Base-by-base conservation (phyloP, 2,888 invertebrate species). In the Lathronympha strigana region DNA sequence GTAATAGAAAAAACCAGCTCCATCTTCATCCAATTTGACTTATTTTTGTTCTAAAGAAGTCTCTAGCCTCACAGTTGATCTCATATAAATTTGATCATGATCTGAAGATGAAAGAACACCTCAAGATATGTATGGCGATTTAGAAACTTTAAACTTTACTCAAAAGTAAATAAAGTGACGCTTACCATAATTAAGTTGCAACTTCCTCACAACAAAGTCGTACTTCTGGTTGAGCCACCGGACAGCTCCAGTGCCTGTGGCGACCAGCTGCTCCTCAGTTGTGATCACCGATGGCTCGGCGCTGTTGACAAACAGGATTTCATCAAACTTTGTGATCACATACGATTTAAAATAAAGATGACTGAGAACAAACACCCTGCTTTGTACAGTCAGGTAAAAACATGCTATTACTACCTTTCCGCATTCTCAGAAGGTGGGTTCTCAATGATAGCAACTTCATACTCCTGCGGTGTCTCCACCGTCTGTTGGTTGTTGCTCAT, bases 211-310 rank as follows among this genome's bases (percentile, higher is more conserved):
- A 1, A 92, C 90, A 53, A 86, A 88, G 68, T 92, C 92, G 31
- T 90, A 91, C 62, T 92, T 92, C 74, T 90, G 89, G 69, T 91
- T 92, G 33, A 92, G 81, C 92, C 92, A 92, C 36, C 92, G 87
- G 1, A 92, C 85, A 0, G 90, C 90, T 0, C 82, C 84, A 0
- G 86, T 72, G 0, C 91, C 91, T 0, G 85, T 75, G 0, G 84
- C 83, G 0, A 86, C 82, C n/a, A 92, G 69, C 68, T 91, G 90
- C 0, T 89, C 86, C 49, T 90, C 91, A 0, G 84, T 84, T 1
- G 79, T 79, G 33, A 83, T 80, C 25, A 83, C 72, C 47, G 77
- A 75, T 0, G 76, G 67, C 15, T 82, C 23, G 0, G 49, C 2
- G 23, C 63, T 58, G 57, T 0, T 5, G 11, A n/a, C 36, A 50